Percentiles rank a stretch among this genome's conserved stretches.
Conservation (phyloP, 2,888 invertebrate species). For the Eilema caniola region DNA sequence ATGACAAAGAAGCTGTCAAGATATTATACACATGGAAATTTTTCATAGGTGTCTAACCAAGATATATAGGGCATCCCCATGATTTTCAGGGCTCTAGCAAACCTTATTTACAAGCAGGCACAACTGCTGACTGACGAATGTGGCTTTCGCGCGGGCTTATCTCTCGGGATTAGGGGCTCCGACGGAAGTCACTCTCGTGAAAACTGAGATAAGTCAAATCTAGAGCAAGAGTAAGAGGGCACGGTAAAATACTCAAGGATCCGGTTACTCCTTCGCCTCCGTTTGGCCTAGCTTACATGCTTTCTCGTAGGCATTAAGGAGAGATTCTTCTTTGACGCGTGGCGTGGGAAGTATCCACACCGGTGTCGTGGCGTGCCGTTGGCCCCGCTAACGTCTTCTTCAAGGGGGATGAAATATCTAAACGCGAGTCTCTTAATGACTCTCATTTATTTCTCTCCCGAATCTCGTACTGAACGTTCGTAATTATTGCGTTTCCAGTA, state of each 20-base stretch:
- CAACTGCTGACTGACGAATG: not conserved
- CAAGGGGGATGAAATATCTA: slow-evolving; percentile 84
- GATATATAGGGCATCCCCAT: not conserved
- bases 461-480: slow-evolving; percentile 83
- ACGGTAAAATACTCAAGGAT: not conserved
- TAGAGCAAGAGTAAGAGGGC: not conserved
- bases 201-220: not conserved
- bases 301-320: slow-evolving; percentile 28
- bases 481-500: slow-evolving; percentile 85
- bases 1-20: not conserved
- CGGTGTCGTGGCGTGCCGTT: slow-evolving; percentile 63
- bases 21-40: not conserved
- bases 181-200: not conserved
- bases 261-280: too few species aligned
- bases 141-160: not conserved
- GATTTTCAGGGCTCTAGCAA: not conserved
- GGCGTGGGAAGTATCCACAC: slow-evolving; percentile 79
- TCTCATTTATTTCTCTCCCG: slow-evolving; percentile 84
- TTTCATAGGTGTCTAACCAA: not conserved
- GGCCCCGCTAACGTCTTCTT: slow-evolving; percentile 81
- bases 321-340: slow-evolving; percentile 63
- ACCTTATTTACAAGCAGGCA: not conserved
- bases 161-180: not conserved
- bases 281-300: not conserved
- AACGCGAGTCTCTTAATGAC: slow-evolving; percentile 84